Evolutionary conservation across 35 echinoderm and acorn worm species (phyloP).

Genomic region (Eucidaris tribuloides): DNA sequence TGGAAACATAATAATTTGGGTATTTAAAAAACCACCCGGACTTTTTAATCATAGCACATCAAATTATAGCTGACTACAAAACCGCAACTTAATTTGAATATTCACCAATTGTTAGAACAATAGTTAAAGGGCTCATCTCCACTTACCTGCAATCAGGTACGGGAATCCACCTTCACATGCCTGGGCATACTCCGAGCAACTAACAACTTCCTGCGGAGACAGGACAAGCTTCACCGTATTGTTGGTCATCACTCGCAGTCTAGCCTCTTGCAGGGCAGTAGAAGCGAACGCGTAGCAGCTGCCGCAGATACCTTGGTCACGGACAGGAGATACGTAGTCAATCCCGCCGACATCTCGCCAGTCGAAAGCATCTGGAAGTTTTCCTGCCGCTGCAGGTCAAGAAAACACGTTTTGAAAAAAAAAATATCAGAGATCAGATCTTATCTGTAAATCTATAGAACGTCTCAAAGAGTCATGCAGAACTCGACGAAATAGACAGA

Average conservation of each 20-base stretch:
- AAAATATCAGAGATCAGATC: too few species aligned
- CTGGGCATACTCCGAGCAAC: constrained; percentile 87
- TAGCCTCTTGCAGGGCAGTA: constrained; percentile 70
- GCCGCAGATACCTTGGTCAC: constrained; percentile 80
- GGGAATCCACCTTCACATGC: constrained; percentile 75
- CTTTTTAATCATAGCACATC: too few species aligned
- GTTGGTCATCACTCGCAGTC: constrained; percentile 85
- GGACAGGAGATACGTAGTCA: constrained; percentile 71
- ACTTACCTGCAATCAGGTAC: constrained; percentile 65
- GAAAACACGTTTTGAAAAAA: too few species aligned
- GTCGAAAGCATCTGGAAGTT: constrained; percentile 44
- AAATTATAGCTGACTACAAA: too few species aligned
- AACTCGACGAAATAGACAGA: too few species aligned
- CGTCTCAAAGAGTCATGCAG: too few species aligned
- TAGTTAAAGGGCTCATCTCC: too few species aligned
- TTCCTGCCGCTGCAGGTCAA: not conserved
- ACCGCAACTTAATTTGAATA: too few species aligned
- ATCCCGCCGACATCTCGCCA: constrained; percentile 63
- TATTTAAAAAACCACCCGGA: too few species aligned
- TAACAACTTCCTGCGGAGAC: constrained; percentile 88
- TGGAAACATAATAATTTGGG: too few species aligned
- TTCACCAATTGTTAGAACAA: too few species aligned
- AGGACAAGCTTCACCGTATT: constrained; percentile 73
- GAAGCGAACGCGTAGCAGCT: constrained; percentile 96
- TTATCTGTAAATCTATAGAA: too few species aligned